These are phyloP conservation scores for Plebejus melissa DNA, from an alignment of 2,888 invertebrate genomes.

Conservation along the genomic window DNA sequence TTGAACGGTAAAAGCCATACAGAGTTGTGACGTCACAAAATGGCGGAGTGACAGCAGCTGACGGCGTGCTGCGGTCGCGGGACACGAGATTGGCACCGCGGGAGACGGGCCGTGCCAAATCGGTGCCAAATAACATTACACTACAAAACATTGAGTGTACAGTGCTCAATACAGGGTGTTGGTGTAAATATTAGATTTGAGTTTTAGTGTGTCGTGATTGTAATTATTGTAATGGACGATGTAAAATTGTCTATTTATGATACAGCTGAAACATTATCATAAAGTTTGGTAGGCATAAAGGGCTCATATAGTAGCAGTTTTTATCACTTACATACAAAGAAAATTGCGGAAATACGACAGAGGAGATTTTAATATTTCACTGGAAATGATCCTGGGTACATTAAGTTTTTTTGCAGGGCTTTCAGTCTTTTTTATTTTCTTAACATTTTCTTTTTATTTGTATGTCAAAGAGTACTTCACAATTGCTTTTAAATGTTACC, in stretches of 20 bases:
- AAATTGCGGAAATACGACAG: too few species aligned
- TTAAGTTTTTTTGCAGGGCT: too few species aligned
- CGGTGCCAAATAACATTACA: conserved; percentile 22
- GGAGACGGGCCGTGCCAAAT: conserved; percentile 22
- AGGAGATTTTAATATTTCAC: too few species aligned
- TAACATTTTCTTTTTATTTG: too few species aligned
- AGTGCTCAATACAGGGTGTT: not conserved
- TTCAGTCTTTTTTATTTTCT: too few species aligned
- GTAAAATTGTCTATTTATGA: not conserved
- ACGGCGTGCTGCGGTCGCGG: conserved; percentile 23
- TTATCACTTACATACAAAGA: too few species aligned
- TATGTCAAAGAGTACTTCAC: too few species aligned
- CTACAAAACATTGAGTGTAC: conserved; percentile 15
- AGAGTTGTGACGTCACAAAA: conserved; percentile 6
- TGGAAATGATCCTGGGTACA: too few species aligned
- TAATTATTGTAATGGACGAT: not conserved
- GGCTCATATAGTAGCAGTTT: too few species aligned
- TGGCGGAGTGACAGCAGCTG: conserved; percentile 20
- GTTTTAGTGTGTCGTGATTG: not conserved
- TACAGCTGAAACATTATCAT: too few species aligned
- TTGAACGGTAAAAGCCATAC: not conserved
- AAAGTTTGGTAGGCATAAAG: too few species aligned
- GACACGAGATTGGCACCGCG: conserved; percentile 24
- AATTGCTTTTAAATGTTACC: too few species aligned
- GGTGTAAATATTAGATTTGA: not conserved